These are phyloP conservation scores for Oreortyx pictus DNA, from an alignment of 2,797 vertebrate genomes.

Conservation along the genomic window DNA sequence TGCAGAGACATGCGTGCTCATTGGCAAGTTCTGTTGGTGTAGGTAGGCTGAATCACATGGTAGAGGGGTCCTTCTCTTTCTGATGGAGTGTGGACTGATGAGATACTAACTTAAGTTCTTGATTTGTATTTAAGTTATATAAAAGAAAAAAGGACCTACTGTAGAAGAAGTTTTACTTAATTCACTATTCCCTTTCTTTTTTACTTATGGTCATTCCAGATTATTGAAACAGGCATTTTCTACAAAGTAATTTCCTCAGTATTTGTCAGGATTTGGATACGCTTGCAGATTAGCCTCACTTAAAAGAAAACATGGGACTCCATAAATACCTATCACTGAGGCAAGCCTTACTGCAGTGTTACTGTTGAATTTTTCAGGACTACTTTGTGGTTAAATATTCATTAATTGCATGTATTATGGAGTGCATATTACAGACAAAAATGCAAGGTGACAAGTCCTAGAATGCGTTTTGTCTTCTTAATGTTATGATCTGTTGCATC, in stretches of 20 bases:
- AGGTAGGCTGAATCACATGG: background rate
- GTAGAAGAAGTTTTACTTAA: background rate
- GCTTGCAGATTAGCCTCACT: background rate
- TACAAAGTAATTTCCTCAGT: background rate
- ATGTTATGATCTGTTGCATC: background rate
- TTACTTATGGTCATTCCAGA: background rate
- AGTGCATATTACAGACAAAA: background rate
- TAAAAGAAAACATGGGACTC: background rate
- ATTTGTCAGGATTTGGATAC: background rate
- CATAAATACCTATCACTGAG: background rate
- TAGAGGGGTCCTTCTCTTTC: background rate
- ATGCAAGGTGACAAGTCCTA: background rate
- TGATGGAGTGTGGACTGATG: background rate
- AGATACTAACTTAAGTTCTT: background rate
- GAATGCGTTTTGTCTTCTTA: too few species aligned
- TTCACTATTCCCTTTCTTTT: background rate
- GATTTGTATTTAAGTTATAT: background rate
- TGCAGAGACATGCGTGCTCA: background rate
- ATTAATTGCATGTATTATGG: background rate
- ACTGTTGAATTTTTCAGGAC: background rate
- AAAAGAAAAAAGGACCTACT: background rate
- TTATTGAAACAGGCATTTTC: background rate
- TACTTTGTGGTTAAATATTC: background rate
- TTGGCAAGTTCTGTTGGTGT: background rate
- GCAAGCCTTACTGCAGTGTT: background rate